Conservation (phyloP, 2,888 invertebrate genomes). For the Cephalotes varians region DNA sequence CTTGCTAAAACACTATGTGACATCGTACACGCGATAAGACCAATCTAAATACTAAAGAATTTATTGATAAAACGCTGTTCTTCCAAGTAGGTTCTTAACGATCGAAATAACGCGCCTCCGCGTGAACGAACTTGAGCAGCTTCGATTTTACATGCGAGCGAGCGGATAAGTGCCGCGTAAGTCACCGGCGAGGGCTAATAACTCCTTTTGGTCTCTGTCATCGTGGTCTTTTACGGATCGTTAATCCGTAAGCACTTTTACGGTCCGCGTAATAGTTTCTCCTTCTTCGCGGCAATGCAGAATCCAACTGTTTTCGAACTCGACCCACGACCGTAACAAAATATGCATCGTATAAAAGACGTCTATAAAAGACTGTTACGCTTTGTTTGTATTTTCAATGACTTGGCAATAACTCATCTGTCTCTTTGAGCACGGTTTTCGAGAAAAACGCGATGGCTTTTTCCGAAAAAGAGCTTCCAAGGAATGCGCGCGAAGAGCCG, state of each 20-base stretch:
- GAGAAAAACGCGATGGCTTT: neutral
- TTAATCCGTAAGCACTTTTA: conserved; percentile 65
- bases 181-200: conserved; percentile 63
- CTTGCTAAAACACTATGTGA: neutral
- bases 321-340: neutral
- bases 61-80: neutral
- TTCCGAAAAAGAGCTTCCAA: neutral
- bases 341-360: neutral
- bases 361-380: neutral
- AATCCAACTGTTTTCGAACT: conserved; percentile 15
- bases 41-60: neutral
- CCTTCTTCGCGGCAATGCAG: conserved; percentile 15
- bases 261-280: conserved; percentile 64
- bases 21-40: neutral
- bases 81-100: neutral
- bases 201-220: conserved; percentile 57
- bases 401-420: neutral
- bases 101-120: neutral
- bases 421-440: neutral
- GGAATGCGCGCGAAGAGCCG: too few relatives aligned
- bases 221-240: conserved; percentile 60
- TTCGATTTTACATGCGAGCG: conserved; percentile 70
- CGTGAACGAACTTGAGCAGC: conserved; percentile 43
- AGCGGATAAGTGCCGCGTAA: conserved; percentile 67
- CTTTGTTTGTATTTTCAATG: conserved; percentile 16